phyloP scores from a whole-genome alignment of 2,888 invertebrate species.

The Lingula anatina region DNA sequence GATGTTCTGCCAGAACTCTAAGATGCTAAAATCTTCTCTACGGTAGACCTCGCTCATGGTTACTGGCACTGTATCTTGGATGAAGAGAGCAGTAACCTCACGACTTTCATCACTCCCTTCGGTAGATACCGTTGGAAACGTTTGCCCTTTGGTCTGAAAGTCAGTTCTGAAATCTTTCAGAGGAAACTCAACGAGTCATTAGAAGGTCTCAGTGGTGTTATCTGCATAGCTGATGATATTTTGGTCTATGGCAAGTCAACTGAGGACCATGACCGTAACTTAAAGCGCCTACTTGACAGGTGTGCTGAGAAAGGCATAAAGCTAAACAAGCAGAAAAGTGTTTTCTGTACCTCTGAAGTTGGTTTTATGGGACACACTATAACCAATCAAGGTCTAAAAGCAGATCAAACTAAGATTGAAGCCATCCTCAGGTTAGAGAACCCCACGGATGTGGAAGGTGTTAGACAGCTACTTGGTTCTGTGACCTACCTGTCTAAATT shows the following conservation, averaged over 20 bases:
- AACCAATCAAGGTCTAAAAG: slow-evolving; percentile 7
- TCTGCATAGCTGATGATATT: slow-evolving; percentile 14
- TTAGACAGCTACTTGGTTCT: slow-evolving; percentile 1
- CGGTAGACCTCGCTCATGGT: slow-evolving; percentile 6
- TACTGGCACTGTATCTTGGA: slow-evolving; percentile 10
- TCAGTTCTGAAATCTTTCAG: slow-evolving; percentile 12
- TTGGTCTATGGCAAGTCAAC: slow-evolving; percentile 8
- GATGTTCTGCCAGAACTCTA: slow-evolving; percentile 8
- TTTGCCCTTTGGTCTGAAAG: slow-evolving; percentile 13
- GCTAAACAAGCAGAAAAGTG: slow-evolving; percentile 3
- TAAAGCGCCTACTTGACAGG: slow-evolving; percentile 7
- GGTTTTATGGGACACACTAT: slow-evolving; percentile 8
- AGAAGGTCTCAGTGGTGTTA: slow-evolving; percentile 10
- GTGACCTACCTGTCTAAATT: slow-evolving; percentile 5
- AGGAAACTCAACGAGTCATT: slow-evolving; percentile 9
- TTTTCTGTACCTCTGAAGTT: background rate
- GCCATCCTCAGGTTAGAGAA: slow-evolving; percentile 5
- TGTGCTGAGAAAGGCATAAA: background rate
- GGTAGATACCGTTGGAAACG: slow-evolving; percentile 2
- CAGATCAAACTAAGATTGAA: slow-evolving; percentile 6
- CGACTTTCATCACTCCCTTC: slow-evolving; percentile 8
- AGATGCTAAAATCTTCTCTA: slow-evolving; percentile 6
- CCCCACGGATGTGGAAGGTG: slow-evolving; percentile 2
- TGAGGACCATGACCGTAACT: slow-evolving; percentile 11
- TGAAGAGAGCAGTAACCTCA: slow-evolving; percentile 5